Percentiles rank a stretch among this genome's conserved stretches.
Evolutionary conservation across 2,888 invertebrate species (phyloP).

Genomic region (Erebia aethiops): DNA sequence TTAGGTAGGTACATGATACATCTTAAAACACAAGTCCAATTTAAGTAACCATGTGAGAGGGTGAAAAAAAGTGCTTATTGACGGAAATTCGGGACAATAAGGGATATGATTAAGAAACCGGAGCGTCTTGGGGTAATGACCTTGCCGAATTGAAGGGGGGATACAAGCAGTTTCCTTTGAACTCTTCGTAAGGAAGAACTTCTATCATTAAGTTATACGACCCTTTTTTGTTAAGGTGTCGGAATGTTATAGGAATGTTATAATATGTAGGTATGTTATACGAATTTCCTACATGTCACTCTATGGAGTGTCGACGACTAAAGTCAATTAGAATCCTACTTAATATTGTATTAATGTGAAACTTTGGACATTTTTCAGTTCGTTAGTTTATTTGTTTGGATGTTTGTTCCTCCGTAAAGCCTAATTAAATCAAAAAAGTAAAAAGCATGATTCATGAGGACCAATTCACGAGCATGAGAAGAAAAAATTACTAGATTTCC

Average conservation of each 20-base stretch:
- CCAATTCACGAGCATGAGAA: too few species aligned
- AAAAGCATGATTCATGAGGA: too few species aligned
- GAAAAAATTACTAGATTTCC: too few species aligned
- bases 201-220: conserved; percentile 22
- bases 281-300: conserved; percentile 2
- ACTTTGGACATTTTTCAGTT: too few species aligned
- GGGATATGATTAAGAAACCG: conserved; percentile 37
- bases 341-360: too few species aligned
- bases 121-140: conserved; percentile 38
- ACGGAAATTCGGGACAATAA: conserved; percentile 34
- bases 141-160: conserved; percentile 38
- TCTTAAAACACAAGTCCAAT: conserved; percentile 1
- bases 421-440: too few species aligned
- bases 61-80: conserved; percentile 28
- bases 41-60: not conserved
- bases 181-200: conserved; percentile 8
- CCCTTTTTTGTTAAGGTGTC: conserved; percentile 10
- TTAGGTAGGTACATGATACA: too few species aligned
- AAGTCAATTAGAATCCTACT: too few species aligned
- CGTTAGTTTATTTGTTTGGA: too few species aligned
- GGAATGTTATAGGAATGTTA: conserved; percentile 12
- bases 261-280: too few species aligned
- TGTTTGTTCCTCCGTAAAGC: too few species aligned
- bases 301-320: not conserved
- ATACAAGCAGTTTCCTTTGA: conserved; percentile 29